phyloP scores from a whole-genome alignment of 2,888 invertebrate genomes.

The Amblyteles armatorius region DNA sequence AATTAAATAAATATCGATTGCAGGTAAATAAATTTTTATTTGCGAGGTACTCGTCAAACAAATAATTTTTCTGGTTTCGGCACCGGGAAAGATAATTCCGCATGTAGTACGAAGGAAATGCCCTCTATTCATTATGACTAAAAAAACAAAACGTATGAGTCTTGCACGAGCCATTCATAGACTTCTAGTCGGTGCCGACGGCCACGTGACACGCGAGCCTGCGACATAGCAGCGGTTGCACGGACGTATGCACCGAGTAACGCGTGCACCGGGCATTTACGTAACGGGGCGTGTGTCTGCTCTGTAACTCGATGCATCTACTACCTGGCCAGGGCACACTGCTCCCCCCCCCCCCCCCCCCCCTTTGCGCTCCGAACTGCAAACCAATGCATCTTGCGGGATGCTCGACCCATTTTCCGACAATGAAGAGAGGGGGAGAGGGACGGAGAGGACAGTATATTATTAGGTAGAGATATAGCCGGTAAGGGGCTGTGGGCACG shows the following conservation, averaged over 20 bases:
- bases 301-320: constrained; percentile 47
- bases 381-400: constrained; percentile 63
- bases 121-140: no score
- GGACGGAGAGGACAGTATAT: constrained; percentile 6
- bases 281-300: constrained; percentile 46
- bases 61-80: no score
- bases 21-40: no score
- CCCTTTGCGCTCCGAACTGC: constrained; percentile 24
- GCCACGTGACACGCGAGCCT: constrained; percentile 51
- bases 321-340: constrained; percentile 23
- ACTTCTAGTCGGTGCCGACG: constrained; percentile 30
- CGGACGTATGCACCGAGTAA: constrained; percentile 18
- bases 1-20: no score
- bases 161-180: constrained; percentile 49
- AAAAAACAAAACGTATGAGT: constrained; percentile 18
- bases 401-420: constrained; percentile 69
- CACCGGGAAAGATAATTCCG: no score
- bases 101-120: no score
- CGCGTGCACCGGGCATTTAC: constrained; percentile 43
- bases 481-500: constrained; percentile 45
- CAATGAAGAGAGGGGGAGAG: constrained; percentile 57
- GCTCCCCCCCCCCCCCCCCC: background rate
- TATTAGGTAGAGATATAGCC: constrained; percentile 44
- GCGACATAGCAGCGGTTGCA: constrained; percentile 25
- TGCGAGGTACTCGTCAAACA: no score